Evolutionary conservation across 30 jellyfish, hydroid and myxozoan species (phyloP).

Genomic region (Chironex yamaguchii): DNA sequence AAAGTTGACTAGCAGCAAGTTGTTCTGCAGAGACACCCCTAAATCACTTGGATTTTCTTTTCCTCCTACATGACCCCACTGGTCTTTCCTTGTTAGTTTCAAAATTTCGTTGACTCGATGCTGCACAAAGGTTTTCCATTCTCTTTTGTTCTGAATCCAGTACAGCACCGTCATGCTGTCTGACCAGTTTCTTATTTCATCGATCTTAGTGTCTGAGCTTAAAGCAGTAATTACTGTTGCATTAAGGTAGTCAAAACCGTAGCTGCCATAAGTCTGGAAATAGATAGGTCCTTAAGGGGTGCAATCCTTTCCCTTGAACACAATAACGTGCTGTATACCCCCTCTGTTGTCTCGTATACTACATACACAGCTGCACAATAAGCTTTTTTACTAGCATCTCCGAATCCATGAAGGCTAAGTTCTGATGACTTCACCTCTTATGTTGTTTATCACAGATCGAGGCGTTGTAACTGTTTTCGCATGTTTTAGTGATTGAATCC

Average conservation of each 20-base stretch:
- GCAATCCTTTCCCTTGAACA: constrained; percentile 6
- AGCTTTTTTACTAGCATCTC: constrained; percentile 7
- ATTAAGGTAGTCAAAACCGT: neutral
- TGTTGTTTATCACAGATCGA: neutral
- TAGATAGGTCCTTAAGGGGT: constrained; percentile 22
- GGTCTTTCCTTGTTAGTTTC: neutral
- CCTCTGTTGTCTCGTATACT: constrained; percentile 2
- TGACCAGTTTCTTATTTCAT: constrained; percentile 24
- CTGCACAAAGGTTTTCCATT: constrained; percentile 42
- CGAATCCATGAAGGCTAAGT: constrained; percentile 1
- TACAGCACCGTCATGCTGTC: constrained; percentile 65
- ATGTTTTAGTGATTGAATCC: neutral
- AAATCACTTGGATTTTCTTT: constrained; percentile 39
- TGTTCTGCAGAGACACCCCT: no score
- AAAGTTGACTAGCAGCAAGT: no score
- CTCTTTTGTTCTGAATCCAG: constrained; percentile 28
- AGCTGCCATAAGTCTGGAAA: constrained; percentile 32
- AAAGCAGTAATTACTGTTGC: constrained; percentile 16
- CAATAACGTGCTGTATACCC: neutral
- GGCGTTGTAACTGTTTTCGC: neutral
- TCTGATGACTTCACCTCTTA: neutral
- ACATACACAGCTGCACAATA: constrained; percentile 28
- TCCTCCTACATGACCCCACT: constrained; percentile 46
- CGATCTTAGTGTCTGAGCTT: neutral
- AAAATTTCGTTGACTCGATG: constrained; percentile 45